Conservation (phyloP, 2,113 vertebrate genomes). For the Callithrix jacchus region DNA sequence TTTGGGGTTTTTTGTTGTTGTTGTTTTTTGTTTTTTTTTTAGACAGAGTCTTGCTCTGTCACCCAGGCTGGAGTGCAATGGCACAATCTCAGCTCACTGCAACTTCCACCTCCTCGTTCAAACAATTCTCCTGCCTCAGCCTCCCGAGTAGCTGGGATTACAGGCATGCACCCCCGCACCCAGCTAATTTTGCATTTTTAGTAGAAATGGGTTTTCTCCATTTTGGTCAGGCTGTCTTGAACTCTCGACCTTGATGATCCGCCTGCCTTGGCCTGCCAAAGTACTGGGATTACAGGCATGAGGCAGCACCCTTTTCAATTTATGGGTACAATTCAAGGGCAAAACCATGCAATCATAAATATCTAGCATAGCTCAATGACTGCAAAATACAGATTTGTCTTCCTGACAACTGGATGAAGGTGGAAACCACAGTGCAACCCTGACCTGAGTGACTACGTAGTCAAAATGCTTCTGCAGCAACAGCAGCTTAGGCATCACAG, state of each 20-base stretch:
- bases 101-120: not conserved
- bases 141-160: not conserved
- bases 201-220: not conserved
- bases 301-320: not conserved
- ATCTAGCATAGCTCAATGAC: not conserved
- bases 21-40: not conserved
- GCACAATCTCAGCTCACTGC: not conserved
- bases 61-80: not conserved
- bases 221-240: not conserved
- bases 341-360: not conserved
- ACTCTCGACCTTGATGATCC: not conserved
- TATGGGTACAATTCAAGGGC: not conserved
- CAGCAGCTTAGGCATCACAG: not conserved
- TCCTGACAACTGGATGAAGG: not conserved
- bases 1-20: not conserved
- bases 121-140: not conserved
- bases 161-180: not conserved
- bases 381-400: not conserved
- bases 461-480: not conserved
- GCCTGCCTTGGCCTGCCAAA: not conserved
- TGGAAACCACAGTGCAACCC: not conserved
- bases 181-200: not conserved
- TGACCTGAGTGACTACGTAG: not conserved
- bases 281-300: not conserved
- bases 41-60: not conserved